Evolutionary conservation across 2,797 vertebrate genomes (phyloP).

Genomic region (Tapera naevia): DNA sequence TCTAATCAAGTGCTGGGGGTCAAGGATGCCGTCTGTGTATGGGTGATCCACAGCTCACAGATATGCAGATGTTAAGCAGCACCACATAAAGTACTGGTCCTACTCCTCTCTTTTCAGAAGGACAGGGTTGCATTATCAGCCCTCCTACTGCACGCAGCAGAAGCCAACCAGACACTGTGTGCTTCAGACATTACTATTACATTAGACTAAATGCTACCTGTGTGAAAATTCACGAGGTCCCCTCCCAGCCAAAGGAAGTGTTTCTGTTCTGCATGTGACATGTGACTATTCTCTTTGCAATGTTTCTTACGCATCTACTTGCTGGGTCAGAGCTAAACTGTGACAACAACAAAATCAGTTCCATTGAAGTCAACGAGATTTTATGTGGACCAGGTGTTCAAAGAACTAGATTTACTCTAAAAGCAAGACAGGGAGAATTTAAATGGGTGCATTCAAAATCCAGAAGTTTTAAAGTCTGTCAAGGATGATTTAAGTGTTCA

Average conservation of each 20-base stretch:
- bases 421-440: not conserved
- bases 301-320: not conserved
- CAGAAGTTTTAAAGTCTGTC: not conserved
- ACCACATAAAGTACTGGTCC: not conserved
- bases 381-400: not conserved
- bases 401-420: not conserved
- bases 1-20: not conserved
- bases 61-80: not conserved
- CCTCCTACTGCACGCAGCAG: fast-evolving
- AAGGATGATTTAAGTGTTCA: constrained; percentile 5
- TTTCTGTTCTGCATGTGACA: not conserved
- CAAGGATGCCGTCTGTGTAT: not conserved
- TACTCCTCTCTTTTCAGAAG: not conserved
- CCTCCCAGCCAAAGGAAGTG: not conserved
- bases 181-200: not conserved
- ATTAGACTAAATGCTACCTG: not conserved
- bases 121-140: not conserved
- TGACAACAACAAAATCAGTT: not conserved
- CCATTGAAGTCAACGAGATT: not conserved
- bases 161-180: not conserved
- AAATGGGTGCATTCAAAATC: not conserved
- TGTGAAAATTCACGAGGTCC: not conserved
- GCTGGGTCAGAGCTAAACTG: no score
- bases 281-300: not conserved
- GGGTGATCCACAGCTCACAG: not conserved